Percentiles rank a stretch among this genome's conserved stretches.
phyloP scores from a whole-genome alignment of 2,113 vertebrate species.

The Falco punctatus region DNA sequence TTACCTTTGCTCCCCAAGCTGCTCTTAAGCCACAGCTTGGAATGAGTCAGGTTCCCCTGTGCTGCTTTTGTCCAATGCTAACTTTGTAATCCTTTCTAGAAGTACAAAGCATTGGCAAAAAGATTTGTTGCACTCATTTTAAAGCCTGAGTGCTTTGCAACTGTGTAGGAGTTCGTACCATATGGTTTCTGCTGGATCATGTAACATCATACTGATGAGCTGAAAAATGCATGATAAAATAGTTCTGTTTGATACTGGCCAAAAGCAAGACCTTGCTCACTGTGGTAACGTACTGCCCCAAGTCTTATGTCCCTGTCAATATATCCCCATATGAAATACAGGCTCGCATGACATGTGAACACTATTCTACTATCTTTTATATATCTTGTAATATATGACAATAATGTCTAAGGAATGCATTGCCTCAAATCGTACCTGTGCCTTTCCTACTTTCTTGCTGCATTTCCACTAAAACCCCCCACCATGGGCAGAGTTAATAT shows the following conservation, averaged over 20 bases:
- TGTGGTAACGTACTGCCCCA: background rate
- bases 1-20: background rate
- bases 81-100: background rate
- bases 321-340: background rate
- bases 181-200: constrained; percentile 31
- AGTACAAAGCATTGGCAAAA: background rate
- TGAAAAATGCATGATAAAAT: background rate
- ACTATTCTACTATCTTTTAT: background rate
- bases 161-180: background rate
- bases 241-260: background rate
- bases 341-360: accelerated
- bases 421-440: background rate
- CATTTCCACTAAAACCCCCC: background rate
- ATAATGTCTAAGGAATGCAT: background rate
- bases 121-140: constrained; percentile 16
- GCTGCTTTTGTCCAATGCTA: background rate
- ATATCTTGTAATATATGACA: background rate
- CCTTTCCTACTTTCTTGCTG: background rate
- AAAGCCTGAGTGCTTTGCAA: background rate
- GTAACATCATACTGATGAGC: background rate
- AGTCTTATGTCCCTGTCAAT: background rate
- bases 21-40: background rate
- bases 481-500: background rate
- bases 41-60: background rate
- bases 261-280: background rate